Conservation (phyloP, 2,113 vertebrate species). For the Psophia crepitans region DNA sequence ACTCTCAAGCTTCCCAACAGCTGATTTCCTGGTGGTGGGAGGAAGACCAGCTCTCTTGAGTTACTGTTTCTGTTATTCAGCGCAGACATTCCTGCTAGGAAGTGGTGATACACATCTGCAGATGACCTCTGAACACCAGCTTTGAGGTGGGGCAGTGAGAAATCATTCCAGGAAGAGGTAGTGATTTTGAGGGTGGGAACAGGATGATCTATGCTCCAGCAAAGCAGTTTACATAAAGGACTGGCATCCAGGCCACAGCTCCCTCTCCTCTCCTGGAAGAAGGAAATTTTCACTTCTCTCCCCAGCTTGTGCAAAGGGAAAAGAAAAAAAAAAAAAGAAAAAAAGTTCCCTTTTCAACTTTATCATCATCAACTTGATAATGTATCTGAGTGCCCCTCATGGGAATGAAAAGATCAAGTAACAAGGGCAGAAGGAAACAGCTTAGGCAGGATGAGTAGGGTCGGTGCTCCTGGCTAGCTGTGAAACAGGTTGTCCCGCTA, state of each 20-base stretch:
- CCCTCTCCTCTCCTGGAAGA: background rate
- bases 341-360: background rate
- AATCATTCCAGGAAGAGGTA: background rate
- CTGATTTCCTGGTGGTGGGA: background rate
- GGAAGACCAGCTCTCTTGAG: background rate
- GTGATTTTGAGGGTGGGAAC: background rate
- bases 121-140: background rate
- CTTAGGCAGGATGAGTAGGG: background rate
- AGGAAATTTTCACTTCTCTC: background rate
- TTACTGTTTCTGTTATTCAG: background rate
- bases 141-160: background rate
- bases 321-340: background rate
- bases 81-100: background rate
- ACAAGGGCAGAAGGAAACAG: background rate
- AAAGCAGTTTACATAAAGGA: background rate
- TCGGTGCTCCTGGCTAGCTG: background rate
- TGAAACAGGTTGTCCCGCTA: background rate
- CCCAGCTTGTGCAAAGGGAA: background rate
- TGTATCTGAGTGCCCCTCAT: accelerated
- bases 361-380: background rate
- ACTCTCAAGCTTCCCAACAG: background rate
- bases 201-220: accelerated
- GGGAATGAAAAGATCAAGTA: background rate
- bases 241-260: background rate
- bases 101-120: accelerated